phyloP scores from a whole-genome alignment of 2,113 vertebrate species.

The Callaeas wilsoni region DNA sequence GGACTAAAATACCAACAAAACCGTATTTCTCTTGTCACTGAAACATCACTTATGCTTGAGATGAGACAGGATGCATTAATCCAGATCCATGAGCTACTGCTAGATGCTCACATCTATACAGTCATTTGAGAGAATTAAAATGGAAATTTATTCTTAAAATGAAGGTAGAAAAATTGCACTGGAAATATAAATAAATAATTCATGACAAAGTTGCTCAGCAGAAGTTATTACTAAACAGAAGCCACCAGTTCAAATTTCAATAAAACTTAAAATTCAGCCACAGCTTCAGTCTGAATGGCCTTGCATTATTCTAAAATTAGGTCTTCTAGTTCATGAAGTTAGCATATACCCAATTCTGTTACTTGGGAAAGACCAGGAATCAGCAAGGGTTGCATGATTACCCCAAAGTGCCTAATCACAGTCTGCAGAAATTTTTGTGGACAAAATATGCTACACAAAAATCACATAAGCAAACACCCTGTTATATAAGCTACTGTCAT shows the following conservation, averaged over 20 bases:
- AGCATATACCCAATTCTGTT: background rate
- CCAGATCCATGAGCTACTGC: background rate
- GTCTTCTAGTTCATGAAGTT: background rate
- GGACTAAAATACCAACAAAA: background rate
- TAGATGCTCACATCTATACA: background rate
- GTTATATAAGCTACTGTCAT: background rate
- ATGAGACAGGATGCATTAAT: background rate
- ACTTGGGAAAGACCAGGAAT: background rate
- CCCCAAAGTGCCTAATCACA: background rate
- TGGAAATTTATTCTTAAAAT: background rate
- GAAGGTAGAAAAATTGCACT: background rate
- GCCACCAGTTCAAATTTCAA: background rate
- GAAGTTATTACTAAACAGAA: background rate
- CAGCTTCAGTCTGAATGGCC: background rate
- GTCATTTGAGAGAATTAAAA: background rate
- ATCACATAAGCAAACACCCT: background rate
- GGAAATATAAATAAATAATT: background rate
- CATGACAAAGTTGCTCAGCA: background rate
- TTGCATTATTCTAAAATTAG: background rate
- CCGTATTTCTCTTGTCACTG: background rate
- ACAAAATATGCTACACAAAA: background rate
- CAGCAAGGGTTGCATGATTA: background rate
- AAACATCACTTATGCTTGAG: background rate
- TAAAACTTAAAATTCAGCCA: background rate
- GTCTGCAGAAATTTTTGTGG: background rate